These are phyloP conservation scores for Caenorhabditis sinica DNA, from an alignment of 2,888 invertebrate species.

Conservation along the genomic window DNA sequence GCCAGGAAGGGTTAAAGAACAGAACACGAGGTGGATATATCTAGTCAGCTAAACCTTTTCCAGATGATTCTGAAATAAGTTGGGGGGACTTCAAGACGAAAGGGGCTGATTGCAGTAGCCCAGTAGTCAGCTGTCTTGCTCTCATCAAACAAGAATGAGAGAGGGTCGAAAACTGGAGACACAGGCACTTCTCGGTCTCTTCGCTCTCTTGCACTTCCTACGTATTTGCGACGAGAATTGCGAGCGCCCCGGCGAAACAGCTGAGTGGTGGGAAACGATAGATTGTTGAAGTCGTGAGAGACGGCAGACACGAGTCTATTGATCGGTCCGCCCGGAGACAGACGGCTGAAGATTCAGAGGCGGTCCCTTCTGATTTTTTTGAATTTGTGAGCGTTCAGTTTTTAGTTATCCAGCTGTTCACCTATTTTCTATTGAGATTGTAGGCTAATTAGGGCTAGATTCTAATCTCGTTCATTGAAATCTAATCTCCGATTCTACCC, in stretches of 20 bases:
- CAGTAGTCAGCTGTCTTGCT: constrained; percentile 51
- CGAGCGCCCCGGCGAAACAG: constrained; percentile 58
- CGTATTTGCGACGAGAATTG: constrained; percentile 46
- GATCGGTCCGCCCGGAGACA: constrained; percentile 54
- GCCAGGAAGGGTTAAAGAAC: neutral
- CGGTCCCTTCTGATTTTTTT: constrained; percentile 25
- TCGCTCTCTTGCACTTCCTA: constrained; percentile 28
- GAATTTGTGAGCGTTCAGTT: neutral
- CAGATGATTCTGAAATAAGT: neutral
- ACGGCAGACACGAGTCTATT: constrained; percentile 35
- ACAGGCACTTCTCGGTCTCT: constrained; percentile 34
- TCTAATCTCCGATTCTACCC: neutral
- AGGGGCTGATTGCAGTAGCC: neutral
- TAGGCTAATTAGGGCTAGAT: neutral
- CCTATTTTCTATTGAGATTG: neutral
- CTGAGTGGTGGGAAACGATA: constrained; percentile 54
- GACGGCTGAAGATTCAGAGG: constrained; percentile 30
- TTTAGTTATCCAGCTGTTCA: neutral
- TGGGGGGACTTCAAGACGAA: neutral
- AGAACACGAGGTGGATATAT: neutral
- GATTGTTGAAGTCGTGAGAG: constrained; percentile 35
- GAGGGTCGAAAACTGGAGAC: constrained; percentile 27
- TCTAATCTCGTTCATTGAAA: neutral
- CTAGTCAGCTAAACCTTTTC: neutral
- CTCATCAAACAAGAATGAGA: constrained; percentile 1